Conservation (phyloP, 2,113 vertebrate species). For the Rhodinocichla rosea region DNA sequence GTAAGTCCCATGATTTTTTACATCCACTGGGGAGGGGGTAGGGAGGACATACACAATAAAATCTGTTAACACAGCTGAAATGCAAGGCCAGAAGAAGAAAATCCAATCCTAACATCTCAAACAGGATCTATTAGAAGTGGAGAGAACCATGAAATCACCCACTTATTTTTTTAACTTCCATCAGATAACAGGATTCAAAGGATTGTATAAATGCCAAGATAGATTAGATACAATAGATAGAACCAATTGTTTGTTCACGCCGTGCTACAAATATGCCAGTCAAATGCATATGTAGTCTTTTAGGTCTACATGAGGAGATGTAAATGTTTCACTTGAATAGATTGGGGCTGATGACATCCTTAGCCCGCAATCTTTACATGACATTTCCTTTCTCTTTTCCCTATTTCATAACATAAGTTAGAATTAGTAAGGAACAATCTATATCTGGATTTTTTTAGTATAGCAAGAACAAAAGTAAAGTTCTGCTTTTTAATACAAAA, state of each 20-base stretch:
- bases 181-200: conserved; percentile 36
- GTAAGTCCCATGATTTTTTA: neutral
- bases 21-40: neutral
- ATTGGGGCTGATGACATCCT: neutral
- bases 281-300: conserved; percentile 27
- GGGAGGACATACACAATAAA: neutral
- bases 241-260: conserved; percentile 40
- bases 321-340: conserved; percentile 17
- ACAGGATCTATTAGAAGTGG: neutral
- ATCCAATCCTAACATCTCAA: conserved; percentile 22
- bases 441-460: neutral
- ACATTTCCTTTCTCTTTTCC: conserved; percentile 19
- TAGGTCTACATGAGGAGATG: conserved; percentile 43
- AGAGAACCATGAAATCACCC: conserved; percentile 58
- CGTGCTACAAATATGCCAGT: neutral
- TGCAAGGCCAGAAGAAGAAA: neutral
- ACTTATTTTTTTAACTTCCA: conserved; percentile 52
- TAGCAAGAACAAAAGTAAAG: neutral
- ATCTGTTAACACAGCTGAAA: conserved; percentile 12
- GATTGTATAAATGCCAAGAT: conserved; percentile 54
- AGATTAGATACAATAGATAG: conserved; percentile 53
- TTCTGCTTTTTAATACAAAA: neutral
- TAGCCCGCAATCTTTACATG: neutral
- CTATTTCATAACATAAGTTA: neutral
- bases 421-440: neutral